Evolutionary conservation across 2,113 vertebrate species (phyloP).

Genomic region (Pelecanoides urinatrix): DNA sequence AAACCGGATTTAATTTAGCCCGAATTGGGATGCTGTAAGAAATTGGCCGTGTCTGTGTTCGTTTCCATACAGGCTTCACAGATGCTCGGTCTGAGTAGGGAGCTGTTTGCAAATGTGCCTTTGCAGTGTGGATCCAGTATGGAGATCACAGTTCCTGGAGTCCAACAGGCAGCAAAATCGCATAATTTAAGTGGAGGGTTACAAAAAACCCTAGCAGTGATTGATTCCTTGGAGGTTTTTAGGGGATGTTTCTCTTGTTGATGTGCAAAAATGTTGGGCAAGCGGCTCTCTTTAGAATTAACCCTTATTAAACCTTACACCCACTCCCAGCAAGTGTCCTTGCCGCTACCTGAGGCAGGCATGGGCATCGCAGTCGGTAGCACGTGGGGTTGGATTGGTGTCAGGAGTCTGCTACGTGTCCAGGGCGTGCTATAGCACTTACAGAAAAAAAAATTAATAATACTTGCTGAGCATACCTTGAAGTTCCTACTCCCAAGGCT

Average conservation of each 20-base stretch:
- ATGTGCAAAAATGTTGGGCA: background rate
- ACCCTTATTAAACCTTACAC: background rate
- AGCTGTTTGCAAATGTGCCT: background rate
- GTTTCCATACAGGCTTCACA: background rate
- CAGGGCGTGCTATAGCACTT: background rate
- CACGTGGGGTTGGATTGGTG: background rate
- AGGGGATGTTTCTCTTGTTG: background rate
- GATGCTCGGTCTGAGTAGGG: background rate
- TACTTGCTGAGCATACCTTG: background rate
- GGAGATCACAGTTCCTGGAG: background rate
- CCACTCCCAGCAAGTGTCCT: background rate
- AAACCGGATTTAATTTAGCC: background rate
- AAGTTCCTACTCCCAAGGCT: background rate
- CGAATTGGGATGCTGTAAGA: background rate
- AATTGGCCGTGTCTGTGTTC: fast-evolving
- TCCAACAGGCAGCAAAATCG: background rate
- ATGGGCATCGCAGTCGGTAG: background rate
- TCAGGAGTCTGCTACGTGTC: background rate
- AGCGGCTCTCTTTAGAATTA: background rate
- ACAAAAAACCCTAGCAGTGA: background rate
- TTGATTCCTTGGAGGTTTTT: background rate
- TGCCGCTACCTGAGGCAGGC: background rate
- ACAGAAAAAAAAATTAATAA: background rate
- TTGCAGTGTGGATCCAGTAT: background rate
- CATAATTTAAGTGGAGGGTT: background rate